Base-by-base conservation (phyloP, 2,113 vertebrate genomes). In the Oxyura jamaicensis region DNA sequence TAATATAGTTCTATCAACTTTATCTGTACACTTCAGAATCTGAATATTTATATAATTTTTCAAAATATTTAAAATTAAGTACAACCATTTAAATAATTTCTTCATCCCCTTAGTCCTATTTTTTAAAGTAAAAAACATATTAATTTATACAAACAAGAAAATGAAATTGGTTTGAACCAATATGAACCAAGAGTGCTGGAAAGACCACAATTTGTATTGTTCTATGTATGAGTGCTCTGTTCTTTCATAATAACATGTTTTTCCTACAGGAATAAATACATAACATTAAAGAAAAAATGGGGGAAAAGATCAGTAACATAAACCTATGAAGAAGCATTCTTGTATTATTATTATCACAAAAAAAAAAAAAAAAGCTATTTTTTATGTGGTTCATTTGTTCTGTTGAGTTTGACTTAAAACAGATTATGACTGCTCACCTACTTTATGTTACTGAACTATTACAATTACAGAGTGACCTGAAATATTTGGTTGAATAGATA, bases 21-120 rank as follows among this genome's bases (percentile, higher is more conserved):
- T 67, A 88, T 31, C 35, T 79, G 14, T 71, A 46, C 25, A 62
- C 21, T 66, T 88, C 76, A 33, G 19, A 50, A 86, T 88, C 28
- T 29, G 35, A 79, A 71, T 66, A 55, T 19, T 86, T 88, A 56
- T 10, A 62, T 31, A 73, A 65, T 66, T 84, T 85, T 52, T 74
- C 44, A 85, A 93, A 95, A 95, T 92, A 93, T 82, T 90, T 87
- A 48, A 93, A 74, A 19, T 60, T 7, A 84, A 67, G 36, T 82
- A 56, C 28, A 91, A 42, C n/a, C n/a, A n/a, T n/a, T 85, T 55
- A 60, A 79, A 78, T 77, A 82, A 69, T 69, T 50, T 66, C 60
- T 67, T 74, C 20, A 74, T 72, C 46, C 42, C 42, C 26, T 63
- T 69, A 46, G 23, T 80, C 68, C 3, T 72, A 33, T 35, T 73